phyloP scores from a whole-genome alignment of 2,888 invertebrate species.

The Hyalella azteca region DNA sequence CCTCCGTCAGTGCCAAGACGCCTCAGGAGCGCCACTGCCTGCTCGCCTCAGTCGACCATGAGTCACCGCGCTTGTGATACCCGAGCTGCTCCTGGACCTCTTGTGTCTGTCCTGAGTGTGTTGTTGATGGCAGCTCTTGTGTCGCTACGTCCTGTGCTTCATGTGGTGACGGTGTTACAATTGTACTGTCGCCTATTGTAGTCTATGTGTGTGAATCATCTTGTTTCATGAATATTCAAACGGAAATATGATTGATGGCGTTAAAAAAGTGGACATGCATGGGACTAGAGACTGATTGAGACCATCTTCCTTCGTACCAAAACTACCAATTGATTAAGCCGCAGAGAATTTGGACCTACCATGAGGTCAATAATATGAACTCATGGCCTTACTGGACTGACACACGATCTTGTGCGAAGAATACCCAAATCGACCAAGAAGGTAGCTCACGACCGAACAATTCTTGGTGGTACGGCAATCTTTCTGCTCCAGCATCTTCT shows the following conservation, averaged over 20 bases:
- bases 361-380: constrained; percentile 20
- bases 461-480: neutral
- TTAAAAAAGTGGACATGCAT: no score
- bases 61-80: neutral
- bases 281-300: no score
- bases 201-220: no score
- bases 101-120: neutral
- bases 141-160: no score
- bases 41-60: constrained; percentile 10
- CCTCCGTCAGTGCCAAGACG: neutral
- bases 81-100: neutral
- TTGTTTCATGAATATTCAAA: no score
- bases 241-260: no score
- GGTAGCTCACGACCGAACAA: neutral
- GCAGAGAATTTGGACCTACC: neutral
- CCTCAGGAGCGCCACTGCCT: neutral
- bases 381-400: constrained; percentile 21
- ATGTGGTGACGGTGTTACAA: no score
- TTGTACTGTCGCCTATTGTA: no score
- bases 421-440: neutral
- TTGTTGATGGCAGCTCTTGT: no score
- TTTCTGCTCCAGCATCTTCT: neutral
- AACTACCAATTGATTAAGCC: no score
- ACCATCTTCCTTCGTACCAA: no score
- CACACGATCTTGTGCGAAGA: neutral